phyloP scores from a whole-genome alignment of 2,797 vertebrate species.

The Serranus cabrilla region DNA sequence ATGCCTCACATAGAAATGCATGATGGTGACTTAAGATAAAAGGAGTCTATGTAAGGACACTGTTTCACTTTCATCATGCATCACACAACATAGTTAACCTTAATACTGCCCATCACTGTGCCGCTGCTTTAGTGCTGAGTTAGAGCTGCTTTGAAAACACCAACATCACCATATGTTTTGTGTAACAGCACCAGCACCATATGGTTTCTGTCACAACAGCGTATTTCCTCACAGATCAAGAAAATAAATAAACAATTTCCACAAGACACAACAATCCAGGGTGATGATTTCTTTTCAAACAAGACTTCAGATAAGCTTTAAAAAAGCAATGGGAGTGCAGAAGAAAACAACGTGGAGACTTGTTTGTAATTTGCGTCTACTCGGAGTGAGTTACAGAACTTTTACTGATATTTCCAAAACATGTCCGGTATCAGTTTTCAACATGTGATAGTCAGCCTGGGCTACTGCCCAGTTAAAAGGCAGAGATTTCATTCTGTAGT shows the following conservation, averaged over 20 bases:
- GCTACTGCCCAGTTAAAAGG: neutral
- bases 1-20: neutral
- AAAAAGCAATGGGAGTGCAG: neutral
- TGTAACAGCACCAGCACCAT: constrained; percentile 18
- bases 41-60: neutral
- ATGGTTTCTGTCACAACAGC: constrained; percentile 31
- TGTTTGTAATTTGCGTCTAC: neutral
- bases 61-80: constrained; percentile 11
- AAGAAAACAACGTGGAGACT: neutral
- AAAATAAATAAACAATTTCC: neutral
- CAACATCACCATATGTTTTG: constrained; percentile 27
- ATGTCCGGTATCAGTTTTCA: neutral
- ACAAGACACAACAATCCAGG: neutral
- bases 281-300: neutral
- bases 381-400: neutral
- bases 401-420: neutral
- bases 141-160: constrained; percentile 17
- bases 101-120: constrained; percentile 19
- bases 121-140: neutral
- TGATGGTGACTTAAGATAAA: neutral
- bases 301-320: neutral
- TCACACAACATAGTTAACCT: constrained; percentile 24
- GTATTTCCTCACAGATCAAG: neutral
- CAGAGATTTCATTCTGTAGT: neutral
- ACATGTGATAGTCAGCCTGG: neutral